Conservation (phyloP, 2,888 invertebrate genomes). For the Yponomeuta cagnagella region DNA sequence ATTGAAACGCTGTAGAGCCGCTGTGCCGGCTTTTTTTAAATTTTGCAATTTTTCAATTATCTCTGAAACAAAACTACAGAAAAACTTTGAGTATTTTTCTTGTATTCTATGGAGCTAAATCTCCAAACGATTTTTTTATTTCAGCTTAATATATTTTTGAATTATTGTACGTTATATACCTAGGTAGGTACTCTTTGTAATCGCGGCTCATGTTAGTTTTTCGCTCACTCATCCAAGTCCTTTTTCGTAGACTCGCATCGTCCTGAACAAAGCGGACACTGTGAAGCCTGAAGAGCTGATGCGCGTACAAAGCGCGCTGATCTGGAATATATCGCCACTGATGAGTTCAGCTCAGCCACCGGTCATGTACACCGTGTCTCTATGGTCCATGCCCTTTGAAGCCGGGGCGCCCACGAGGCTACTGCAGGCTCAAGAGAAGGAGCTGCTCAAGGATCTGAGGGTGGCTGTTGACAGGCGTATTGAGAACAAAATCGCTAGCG, state of each 20-base stretch:
- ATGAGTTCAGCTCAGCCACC: slow-evolving; percentile 97
- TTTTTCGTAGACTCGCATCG: slow-evolving; percentile 84
- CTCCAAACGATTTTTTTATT: too few species aligned
- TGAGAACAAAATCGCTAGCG: slow-evolving; percentile 95
- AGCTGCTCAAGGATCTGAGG: slow-evolving; percentile 89
- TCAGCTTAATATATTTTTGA: too few species aligned
- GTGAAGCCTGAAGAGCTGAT: slow-evolving; percentile 94
- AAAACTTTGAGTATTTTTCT: too few species aligned
- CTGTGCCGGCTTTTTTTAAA: too few species aligned
- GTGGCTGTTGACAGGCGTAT: slow-evolving; percentile 91
- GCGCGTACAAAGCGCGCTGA: slow-evolving; percentile 94
- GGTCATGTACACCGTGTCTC: slow-evolving; percentile 90
- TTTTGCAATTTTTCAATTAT: too few species aligned
- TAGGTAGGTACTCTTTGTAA: too few species aligned
- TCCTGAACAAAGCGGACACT: slow-evolving; percentile 95
- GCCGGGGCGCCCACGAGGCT: slow-evolving; percentile 87
- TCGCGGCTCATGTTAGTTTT: not conserved
- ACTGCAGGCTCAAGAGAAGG: slow-evolving; percentile 91
- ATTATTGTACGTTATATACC: too few species aligned
- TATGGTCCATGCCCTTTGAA: slow-evolving; percentile 92
- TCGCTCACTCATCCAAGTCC: not conserved
- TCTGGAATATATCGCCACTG: slow-evolving; percentile 97
- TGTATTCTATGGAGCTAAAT: too few species aligned
- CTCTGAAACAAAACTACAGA: too few species aligned
- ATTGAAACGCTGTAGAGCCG: too few species aligned